phyloP scores from a whole-genome alignment of 2,797 vertebrate genomes.

The Neostethus bicornis region DNA sequence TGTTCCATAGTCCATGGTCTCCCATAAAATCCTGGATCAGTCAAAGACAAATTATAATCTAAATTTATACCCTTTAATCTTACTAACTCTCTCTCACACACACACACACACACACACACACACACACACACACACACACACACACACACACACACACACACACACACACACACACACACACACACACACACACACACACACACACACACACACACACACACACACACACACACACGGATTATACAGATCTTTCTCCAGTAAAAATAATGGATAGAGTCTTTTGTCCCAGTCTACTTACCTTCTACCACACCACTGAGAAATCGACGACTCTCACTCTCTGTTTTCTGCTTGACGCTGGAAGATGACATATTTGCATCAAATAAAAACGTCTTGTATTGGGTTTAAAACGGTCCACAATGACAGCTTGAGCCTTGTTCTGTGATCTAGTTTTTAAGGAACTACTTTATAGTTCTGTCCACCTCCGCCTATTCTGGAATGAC shows the following conservation, averaged over 20 bases:
- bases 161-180: too few relatives aligned
- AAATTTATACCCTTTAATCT: not conserved
- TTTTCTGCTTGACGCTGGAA: constrained; percentile 21
- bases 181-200: too few relatives aligned
- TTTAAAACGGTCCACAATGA: not conserved
- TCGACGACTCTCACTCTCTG: constrained; percentile 61
- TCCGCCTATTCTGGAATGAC: constrained; percentile 38
- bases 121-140: too few relatives aligned
- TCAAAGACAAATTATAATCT: constrained; percentile 37
- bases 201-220: too few relatives aligned
- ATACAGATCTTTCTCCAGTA: too few relatives aligned
- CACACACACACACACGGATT: too few relatives aligned
- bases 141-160: too few relatives aligned
- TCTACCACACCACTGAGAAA: constrained; percentile 95
- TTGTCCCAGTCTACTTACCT: constrained; percentile 78
- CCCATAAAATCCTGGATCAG: constrained; percentile 93
- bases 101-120: too few relatives aligned
- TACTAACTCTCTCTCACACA: too few relatives aligned
- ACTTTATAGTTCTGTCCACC: constrained; percentile 1
- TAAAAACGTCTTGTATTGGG: too few relatives aligned
- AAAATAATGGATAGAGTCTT: not conserved
- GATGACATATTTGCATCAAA: constrained; percentile 49
- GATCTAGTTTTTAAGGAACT: not conserved
- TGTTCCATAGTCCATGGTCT: constrained; percentile 99
- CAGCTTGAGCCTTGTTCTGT: not conserved